phyloP scores from a whole-genome alignment of 2,113 vertebrate genomes.

The Rana temporaria region DNA sequence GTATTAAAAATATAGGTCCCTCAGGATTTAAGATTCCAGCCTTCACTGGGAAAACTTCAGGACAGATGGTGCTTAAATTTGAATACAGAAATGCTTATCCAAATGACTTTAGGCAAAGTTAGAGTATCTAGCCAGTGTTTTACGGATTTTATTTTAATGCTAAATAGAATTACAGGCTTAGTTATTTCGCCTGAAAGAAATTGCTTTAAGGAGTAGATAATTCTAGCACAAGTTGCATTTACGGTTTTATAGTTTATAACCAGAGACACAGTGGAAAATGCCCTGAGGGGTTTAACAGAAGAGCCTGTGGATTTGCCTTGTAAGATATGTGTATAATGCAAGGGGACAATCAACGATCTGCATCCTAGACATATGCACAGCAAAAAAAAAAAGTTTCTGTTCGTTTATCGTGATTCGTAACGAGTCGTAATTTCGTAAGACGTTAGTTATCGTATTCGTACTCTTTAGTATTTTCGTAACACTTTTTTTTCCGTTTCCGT shows the following conservation, averaged over 20 bases:
- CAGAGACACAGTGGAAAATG: neutral
- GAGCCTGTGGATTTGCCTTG: neutral
- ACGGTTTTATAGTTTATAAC: slow-evolving; percentile 22
- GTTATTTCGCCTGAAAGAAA: slow-evolving; percentile 17
- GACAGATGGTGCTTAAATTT: slow-evolving; percentile 28
- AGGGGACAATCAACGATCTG: too few relatives aligned
- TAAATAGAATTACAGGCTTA: slow-evolving; percentile 32
- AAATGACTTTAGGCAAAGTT: slow-evolving; percentile 34
- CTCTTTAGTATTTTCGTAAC: too few relatives aligned
- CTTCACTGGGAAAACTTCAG: slow-evolving; percentile 1
- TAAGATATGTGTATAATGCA: too few relatives aligned
- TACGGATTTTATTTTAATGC: slow-evolving; percentile 30
- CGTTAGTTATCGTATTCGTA: too few relatives aligned
- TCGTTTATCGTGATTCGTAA: too few relatives aligned
- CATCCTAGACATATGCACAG: too few relatives aligned
- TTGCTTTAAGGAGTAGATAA: slow-evolving; percentile 2
- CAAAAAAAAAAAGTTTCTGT: too few relatives aligned
- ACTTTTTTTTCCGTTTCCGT: too few relatives aligned
- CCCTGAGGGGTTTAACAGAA: neutral
- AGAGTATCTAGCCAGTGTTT: slow-evolving; percentile 9
- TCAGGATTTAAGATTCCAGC: neutral
- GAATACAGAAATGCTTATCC: slow-evolving; percentile 39
- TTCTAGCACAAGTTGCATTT: neutral
- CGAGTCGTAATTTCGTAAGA: too few relatives aligned
- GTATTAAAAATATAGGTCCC: neutral